Percentiles rank a stretch among this genome's conserved stretches.
These are phyloP conservation scores for Lepus europaeus DNA, from an alignment of 2,113 vertebrate species.

Conservation along the genomic window DNA sequence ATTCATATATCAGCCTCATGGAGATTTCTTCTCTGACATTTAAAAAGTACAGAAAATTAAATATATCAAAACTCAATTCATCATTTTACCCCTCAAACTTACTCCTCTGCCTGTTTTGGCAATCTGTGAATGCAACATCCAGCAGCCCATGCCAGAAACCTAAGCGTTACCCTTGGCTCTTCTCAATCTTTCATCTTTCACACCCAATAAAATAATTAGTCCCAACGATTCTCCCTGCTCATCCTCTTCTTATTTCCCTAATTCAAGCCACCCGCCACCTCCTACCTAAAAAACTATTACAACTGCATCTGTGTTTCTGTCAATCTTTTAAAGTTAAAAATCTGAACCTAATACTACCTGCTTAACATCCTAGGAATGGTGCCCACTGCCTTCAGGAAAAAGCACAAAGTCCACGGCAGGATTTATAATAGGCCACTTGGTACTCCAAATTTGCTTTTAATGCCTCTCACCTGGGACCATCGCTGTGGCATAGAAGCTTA, in stretches of 20 bases:
- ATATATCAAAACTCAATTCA: neutral
- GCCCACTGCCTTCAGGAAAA: neutral
- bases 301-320: neutral
- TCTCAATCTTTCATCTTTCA: neutral
- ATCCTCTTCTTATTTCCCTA: neutral
- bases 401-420: neutral
- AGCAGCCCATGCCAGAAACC: neutral
- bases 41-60: conserved; percentile 28
- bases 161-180: neutral
- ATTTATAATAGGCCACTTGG: conserved; percentile 17
- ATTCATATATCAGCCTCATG: neutral
- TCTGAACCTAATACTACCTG: neutral
- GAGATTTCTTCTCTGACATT: conserved; percentile 22
- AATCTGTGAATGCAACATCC: neutral
- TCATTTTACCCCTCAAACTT: neutral
- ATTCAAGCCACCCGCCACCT: neutral
- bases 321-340: conserved; percentile 19
- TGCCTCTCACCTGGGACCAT: neutral
- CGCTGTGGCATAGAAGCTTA: too few species aligned
- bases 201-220: neutral
- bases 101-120: neutral
- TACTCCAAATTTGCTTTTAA: conserved; percentile 20
- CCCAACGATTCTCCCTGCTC: neutral
- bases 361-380: conserved; percentile 8
- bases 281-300: neutral